Conservation (phyloP, 1,140 invertebrate species). For the Sminthurinus signatus region DNA sequence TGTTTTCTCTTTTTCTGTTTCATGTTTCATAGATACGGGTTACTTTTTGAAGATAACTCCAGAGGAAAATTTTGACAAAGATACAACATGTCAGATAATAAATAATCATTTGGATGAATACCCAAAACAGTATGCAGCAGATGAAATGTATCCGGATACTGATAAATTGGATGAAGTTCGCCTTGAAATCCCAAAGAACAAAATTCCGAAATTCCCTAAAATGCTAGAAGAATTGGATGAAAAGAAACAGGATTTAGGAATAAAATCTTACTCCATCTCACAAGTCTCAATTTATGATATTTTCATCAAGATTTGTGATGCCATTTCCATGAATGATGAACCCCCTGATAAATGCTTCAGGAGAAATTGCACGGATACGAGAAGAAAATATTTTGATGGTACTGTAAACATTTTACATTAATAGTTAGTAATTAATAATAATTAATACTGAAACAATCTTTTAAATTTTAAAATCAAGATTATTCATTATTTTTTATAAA, state of each 20-base stretch:
- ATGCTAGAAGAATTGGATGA: slow-evolving; percentile 25
- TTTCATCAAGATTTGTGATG: slow-evolving; percentile 34
- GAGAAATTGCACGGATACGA: slow-evolving; percentile 5
- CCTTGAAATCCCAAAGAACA: slow-evolving; percentile 10
- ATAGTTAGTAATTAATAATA: too few relatives aligned
- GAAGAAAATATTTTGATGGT: slow-evolving; percentile 12
- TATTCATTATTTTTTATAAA: background rate
- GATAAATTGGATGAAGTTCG: background rate
- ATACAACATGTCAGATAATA: slow-evolving; percentile 4
- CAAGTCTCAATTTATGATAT: slow-evolving; percentile 27
- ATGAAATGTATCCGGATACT: background rate
- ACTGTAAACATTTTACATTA: too few relatives aligned
- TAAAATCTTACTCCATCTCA: slow-evolving; percentile 13
- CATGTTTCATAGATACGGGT: slow-evolving; percentile 33
- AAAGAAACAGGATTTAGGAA: slow-evolving; percentile 10
- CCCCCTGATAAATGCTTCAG: slow-evolving; percentile 27
- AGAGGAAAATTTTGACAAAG: background rate
- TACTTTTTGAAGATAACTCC: slow-evolving; percentile 22
- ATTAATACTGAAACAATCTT: too few relatives aligned
- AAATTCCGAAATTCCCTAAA: slow-evolving; percentile 12
- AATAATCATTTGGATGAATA: slow-evolving; percentile 12
- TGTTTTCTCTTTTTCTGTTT: too few relatives aligned
- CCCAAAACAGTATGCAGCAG: background rate
- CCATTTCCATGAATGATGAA: slow-evolving; percentile 14
- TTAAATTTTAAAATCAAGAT: too few relatives aligned